Evolutionary conservation across 1,140 invertebrate genomes (phyloP).

Genomic region (Alviniconcha marisindica): DNA sequence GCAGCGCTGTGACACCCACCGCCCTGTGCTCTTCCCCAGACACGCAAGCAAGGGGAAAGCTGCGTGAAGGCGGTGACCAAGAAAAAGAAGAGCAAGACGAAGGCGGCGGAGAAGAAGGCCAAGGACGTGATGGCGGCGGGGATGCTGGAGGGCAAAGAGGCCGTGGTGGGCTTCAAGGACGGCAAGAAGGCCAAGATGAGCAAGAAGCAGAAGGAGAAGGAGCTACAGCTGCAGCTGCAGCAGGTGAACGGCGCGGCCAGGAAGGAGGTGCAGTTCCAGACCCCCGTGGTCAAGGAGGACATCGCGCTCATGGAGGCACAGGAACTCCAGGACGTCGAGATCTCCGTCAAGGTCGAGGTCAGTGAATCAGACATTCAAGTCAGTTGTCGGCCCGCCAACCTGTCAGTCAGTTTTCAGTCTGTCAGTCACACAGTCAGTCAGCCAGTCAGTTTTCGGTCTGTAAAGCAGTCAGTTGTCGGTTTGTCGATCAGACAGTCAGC

Average conservation of each 20-base stretch:
- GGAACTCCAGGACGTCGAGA: slow-evolving; percentile 52
- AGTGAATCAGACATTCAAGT: no score
- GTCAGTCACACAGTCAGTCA: no score
- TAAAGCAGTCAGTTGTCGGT: no score
- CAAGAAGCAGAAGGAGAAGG: slow-evolving; percentile 55
- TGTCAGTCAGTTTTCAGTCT: no score
- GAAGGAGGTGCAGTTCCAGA: slow-evolving; percentile 63
- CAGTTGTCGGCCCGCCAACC: no score
- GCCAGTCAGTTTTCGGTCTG: no score
- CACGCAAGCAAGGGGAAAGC: slow-evolving; percentile 35
- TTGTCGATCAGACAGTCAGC: no score
- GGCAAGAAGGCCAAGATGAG: slow-evolving; percentile 49
- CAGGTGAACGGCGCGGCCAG: slow-evolving; percentile 49
- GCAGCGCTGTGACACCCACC: neutral
- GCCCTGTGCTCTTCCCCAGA: neutral
- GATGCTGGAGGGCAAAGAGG: slow-evolving; percentile 20
- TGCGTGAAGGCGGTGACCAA: slow-evolving; percentile 43
- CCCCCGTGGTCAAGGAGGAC: slow-evolving; percentile 61
- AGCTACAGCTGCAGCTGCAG: slow-evolving; percentile 52
- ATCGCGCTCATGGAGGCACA: slow-evolving; percentile 62
- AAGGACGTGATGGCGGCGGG: slow-evolving; percentile 34
- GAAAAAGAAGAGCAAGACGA: slow-evolving; percentile 43
- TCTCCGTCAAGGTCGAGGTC: slow-evolving; percentile 61
- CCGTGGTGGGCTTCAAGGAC: slow-evolving; percentile 42
- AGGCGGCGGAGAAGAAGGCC: slow-evolving; percentile 41